phyloP scores from a whole-genome alignment of 2,113 vertebrate species.

The Sylvilagus bachmani region DNA sequence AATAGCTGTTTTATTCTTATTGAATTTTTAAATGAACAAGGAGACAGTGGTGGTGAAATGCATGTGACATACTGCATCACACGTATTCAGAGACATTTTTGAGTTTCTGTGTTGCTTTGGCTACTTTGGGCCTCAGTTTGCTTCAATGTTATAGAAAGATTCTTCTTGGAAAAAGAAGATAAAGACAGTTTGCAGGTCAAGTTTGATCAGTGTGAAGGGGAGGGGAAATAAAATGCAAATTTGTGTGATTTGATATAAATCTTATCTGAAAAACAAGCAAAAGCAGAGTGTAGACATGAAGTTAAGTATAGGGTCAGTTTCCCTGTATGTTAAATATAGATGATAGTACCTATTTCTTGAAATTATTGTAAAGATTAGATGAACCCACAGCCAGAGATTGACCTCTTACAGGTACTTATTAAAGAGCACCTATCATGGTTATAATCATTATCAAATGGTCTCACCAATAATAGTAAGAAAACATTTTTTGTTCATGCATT shows the following conservation, averaged over 20 bases:
- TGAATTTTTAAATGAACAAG: background rate
- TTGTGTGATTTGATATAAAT: conserved; percentile 25
- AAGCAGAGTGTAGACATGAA: background rate
- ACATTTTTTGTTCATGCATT: background rate
- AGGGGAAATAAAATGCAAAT: background rate
- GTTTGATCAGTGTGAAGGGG: background rate
- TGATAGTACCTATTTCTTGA: too few species aligned
- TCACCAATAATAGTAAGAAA: background rate
- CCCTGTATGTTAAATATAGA: too few species aligned
- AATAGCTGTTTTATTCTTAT: background rate
- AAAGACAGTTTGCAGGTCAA: background rate
- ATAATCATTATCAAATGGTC: background rate
- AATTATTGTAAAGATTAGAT: background rate
- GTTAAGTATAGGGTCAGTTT: background rate
- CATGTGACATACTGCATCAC: background rate
- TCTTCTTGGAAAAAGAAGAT: background rate
- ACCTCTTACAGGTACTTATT: background rate
- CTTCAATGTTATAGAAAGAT: background rate
- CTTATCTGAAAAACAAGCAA: background rate
- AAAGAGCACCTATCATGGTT: background rate
- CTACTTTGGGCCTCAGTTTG: background rate
- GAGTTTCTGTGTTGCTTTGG: background rate
- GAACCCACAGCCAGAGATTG: background rate
- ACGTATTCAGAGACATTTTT: background rate
- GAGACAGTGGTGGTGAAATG: background rate